phyloP scores from a whole-genome alignment of 1,140 invertebrate species.

The Euglossa dilemma region DNA sequence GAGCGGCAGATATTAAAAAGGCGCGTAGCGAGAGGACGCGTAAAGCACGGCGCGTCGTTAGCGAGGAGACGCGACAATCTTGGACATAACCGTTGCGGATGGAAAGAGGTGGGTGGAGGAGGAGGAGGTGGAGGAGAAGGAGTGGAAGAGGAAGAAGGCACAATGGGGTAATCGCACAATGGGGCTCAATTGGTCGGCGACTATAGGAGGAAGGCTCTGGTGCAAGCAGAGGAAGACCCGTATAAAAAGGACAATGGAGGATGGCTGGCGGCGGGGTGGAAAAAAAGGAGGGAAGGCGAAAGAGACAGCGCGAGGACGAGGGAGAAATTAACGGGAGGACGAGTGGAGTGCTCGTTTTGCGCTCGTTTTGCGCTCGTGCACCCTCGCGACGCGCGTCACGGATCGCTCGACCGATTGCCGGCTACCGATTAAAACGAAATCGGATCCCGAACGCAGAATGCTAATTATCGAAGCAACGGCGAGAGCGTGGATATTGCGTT shows the following conservation, averaged over 20 bases:
- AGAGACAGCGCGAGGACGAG: slow-evolving; percentile 26
- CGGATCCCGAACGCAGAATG: slow-evolving; percentile 24
- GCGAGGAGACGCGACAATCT: slow-evolving; percentile 34
- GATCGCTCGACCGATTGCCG: not conserved
- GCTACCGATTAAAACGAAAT: slow-evolving; percentile 20
- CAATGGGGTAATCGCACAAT: slow-evolving; percentile 64
- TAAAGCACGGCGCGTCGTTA: slow-evolving; percentile 40
- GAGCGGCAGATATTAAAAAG: not conserved
- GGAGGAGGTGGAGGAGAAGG: slow-evolving; percentile 30
- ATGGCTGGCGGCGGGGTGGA: slow-evolving; percentile 5
- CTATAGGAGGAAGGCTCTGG: slow-evolving; percentile 53
- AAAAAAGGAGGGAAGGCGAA: slow-evolving; percentile 42
- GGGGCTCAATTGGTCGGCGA: slow-evolving; percentile 56
- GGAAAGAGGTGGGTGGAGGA: not conserved
- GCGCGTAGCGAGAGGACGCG: not conserved
- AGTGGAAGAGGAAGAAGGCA: slow-evolving; percentile 35
- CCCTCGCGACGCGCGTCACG: slow-evolving; percentile 2
- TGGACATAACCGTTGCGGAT: slow-evolving; percentile 41
- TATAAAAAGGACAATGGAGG: slow-evolving; percentile 64
- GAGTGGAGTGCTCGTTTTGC: not conserved
- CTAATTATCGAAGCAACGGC: slow-evolving; percentile 37
- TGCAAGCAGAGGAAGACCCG: slow-evolving; percentile 45
- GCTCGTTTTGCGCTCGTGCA: slow-evolving; percentile 1
- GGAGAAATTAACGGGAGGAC: slow-evolving; percentile 53
- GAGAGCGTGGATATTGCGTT: slow-evolving; percentile 33